Conservation (phyloP, 64 coral and sea anemone genomes). For the Montipora capricornis region DNA sequence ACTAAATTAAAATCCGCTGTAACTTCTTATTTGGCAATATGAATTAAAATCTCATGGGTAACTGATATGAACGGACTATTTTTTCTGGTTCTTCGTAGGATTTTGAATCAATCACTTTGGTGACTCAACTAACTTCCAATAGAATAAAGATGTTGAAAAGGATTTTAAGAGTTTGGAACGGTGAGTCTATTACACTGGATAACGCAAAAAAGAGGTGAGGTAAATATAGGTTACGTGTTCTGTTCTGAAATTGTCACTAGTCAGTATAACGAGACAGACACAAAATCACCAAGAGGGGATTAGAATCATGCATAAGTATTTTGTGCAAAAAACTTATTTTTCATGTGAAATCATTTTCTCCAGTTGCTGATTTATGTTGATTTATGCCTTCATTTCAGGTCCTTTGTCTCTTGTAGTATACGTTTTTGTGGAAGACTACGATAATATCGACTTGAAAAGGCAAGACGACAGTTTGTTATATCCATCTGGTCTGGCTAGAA, state of each 20-base stretch:
- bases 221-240: background rate
- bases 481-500: no score
- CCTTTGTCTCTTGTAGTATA: conserved; percentile 19
- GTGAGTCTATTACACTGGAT: background rate
- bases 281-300: background rate
- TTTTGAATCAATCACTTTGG: conserved; percentile 25
- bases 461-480: background rate
- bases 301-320: background rate
- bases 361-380: no score
- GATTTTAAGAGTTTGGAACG: conserved; percentile 41
- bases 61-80: background rate
- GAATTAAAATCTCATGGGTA: background rate
- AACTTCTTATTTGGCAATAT: background rate
- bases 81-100: background rate
- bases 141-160: conserved; percentile 37
- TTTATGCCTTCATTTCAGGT: background rate
- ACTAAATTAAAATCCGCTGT: no score
- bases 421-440: conserved; percentile 6
- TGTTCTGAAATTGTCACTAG: background rate
- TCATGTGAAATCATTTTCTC: no score
- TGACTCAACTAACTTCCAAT: conserved; percentile 36
- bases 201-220: background rate
- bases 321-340: no score
- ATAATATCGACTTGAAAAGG: conserved; percentile 25
- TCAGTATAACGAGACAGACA: background rate